Conservation (phyloP, 2,797 vertebrate genomes). For the Spinibarbus caldwelli region DNA sequence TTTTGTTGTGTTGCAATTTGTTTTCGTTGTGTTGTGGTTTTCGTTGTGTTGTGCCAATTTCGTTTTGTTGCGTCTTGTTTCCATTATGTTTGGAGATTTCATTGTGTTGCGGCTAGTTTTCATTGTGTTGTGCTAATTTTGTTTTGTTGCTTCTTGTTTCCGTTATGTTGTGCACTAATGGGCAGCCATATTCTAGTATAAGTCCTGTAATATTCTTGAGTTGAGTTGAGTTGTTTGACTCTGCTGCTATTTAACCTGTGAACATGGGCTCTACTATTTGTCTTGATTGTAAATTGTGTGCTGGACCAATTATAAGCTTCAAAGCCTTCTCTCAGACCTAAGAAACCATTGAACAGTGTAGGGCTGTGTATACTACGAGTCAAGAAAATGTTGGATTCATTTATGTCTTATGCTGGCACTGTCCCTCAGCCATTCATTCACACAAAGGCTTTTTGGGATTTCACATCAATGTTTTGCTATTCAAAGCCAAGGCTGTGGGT, state of each 20-base stretch:
- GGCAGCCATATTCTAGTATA: no score
- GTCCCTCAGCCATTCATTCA: background rate
- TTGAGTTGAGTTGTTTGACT: background rate
- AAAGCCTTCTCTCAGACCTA: background rate
- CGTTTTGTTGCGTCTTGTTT: no score
- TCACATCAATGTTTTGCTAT: conserved; percentile 8
- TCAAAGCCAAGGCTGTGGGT: conserved; percentile 58
- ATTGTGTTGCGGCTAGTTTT: no score
- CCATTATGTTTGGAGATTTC: no score
- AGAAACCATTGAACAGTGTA: conserved; percentile 3
- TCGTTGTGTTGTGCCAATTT: no score
- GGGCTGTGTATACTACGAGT: background rate
- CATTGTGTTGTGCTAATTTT: no score
- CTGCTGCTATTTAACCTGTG: background rate
- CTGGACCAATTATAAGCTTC: conserved; percentile 2
- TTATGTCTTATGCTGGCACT: background rate
- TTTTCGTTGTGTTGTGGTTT: no score
- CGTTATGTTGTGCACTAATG: no score
- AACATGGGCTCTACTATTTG: background rate
- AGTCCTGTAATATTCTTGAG: background rate
- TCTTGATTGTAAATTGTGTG: background rate
- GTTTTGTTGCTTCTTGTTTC: no score
- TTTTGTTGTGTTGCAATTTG: no score
- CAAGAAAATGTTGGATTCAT: conserved; percentile 7
- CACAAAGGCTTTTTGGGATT: background rate